phyloP scores from a whole-genome alignment of 2,797 vertebrate species.

The Arctocebus calabarensis region DNA sequence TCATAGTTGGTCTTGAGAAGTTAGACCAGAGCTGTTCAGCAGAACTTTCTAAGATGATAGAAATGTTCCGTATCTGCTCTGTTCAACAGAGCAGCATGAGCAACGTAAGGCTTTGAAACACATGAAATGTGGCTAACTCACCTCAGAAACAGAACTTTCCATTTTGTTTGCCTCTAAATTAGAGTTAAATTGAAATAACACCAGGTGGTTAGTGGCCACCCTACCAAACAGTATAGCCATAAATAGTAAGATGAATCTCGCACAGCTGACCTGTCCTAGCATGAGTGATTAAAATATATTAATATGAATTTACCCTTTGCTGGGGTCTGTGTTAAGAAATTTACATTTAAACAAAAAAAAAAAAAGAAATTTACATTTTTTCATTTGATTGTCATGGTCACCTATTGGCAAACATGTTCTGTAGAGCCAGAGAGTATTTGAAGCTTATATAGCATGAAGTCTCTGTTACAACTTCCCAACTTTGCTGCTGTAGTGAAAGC shows the following conservation, averaged over 20 bases:
- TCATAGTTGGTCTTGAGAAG: background rate
- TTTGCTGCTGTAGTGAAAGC: background rate
- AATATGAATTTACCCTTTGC: background rate
- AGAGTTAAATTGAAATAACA: background rate
- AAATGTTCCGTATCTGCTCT: background rate
- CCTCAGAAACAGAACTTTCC: background rate
- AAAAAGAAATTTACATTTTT: background rate
- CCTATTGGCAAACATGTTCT: background rate
- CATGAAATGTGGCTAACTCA: background rate
- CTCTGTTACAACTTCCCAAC: background rate
- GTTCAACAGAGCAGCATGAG: background rate
- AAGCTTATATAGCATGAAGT: background rate
- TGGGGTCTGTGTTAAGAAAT: background rate
- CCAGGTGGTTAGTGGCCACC: background rate
- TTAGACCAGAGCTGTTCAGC: background rate
- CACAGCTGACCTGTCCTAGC: background rate
- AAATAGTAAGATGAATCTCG: background rate
- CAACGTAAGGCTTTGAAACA: background rate
- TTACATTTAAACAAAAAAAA: too few species aligned
- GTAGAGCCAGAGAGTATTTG: background rate
- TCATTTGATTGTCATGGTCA: background rate
- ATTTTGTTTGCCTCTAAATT: conserved; percentile 5
- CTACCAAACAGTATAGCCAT: background rate
- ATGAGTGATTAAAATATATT: background rate
- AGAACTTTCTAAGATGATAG: background rate